phyloP scores from a whole-genome alignment of 2,113 vertebrate genomes.

The Bungarus multicinctus region DNA sequence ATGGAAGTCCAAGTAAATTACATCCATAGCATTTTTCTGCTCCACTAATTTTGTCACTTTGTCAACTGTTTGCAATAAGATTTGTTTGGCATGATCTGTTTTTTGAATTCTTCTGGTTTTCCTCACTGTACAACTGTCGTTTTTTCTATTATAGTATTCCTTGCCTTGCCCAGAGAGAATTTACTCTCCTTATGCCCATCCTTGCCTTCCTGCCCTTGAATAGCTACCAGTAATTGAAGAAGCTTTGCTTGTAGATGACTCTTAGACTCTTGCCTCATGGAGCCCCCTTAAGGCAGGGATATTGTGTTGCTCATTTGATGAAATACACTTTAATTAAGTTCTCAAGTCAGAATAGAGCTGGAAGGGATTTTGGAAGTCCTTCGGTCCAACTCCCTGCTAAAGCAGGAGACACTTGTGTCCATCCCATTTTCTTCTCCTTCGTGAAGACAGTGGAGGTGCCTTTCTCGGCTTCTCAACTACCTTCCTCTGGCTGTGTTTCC shows the following conservation, averaged over 20 bases:
- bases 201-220: neutral
- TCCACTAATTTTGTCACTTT: neutral
- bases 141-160: neutral
- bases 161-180: neutral
- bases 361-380: neutral
- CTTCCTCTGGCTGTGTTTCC: no score
- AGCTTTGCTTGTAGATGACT: neutral
- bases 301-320: neutral
- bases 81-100: neutral
- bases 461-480: neutral
- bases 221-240: neutral
- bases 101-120: neutral
- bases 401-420: neutral
- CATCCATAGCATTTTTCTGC: neutral
- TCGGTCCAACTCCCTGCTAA: neutral
- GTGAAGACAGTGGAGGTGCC: neutral
- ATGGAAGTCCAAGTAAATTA: neutral
- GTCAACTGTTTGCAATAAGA: neutral
- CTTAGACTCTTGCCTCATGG: neutral
- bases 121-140: neutral
- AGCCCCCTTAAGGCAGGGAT: neutral
- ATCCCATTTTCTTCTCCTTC: neutral
- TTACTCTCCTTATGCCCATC: neutral
- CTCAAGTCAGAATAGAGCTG: neutral
- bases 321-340: neutral